Evolutionary conservation across 2,888 invertebrate genomes (phyloP), one percentile per base, ranked within the genome.

Genomic region (Lacanobia oleracea): DNA sequence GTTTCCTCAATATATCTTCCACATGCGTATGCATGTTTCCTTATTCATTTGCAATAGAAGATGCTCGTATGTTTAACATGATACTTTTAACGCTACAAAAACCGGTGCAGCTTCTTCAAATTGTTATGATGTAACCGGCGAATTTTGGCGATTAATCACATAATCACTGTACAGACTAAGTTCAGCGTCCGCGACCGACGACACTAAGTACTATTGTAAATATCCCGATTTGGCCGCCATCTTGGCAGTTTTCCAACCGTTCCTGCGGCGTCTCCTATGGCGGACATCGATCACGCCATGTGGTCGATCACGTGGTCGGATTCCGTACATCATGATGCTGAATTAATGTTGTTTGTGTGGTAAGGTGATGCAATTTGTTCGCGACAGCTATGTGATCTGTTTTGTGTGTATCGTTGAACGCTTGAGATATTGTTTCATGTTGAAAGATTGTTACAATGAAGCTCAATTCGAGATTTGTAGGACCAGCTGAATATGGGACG

Each of bases 171-270:
- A 60, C 27, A 48, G 56, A 63, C 73, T 86, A 88, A 87, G 89
- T 90, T 89, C 90, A 90, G 83, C 88, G 88, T 83, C 87, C 88
- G 84, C 78, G 56, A 76, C 69, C 78, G 56, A 76, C 69, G 85
- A 86, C 85, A 83, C 63, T 77, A 85, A 83, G 76, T 79, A 72
- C 87, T 79, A 86, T 87, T 89, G 91, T 91, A 92, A 92, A 92
- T 90, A 91, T 92, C 91, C 92, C 90, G 88, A 89, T 92, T 91
- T 90, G 91, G 90, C 89, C 76, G 88, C 77, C 82, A 79, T 74
- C 37, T 87, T 94, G 94, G 94, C 93, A 79, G 0, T 6, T 48
- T 53, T 89, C 94, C 94, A 95, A 90, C 88, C 91, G 90, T 91
- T 87, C 90, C 77, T 73, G 64, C 40, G 68, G 80, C 81, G 84